phyloP scores from a whole-genome alignment of 2,888 invertebrate species.

The Limenitis camilla region DNA sequence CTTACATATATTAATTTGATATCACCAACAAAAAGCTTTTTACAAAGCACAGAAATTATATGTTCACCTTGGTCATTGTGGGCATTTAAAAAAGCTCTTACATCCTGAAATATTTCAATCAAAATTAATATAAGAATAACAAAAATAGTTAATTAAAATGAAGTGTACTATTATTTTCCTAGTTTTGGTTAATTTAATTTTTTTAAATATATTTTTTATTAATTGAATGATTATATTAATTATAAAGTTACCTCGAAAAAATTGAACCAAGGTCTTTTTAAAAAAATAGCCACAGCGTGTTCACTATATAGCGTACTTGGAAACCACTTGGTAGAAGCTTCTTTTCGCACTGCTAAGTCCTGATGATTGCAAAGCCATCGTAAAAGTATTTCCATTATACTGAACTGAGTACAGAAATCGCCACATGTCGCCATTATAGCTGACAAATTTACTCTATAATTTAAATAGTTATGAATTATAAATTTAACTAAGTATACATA shows the following conservation, averaged over 20 bases:
- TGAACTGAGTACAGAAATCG: slow-evolving; percentile 43
- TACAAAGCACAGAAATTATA: slow-evolving; percentile 45
- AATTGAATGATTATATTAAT: too few species aligned
- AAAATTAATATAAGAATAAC: neutral
- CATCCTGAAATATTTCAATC: slow-evolving; percentile 38
- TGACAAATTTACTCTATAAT: slow-evolving; percentile 38
- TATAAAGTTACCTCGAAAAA: slow-evolving; percentile 39
- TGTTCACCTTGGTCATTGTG: slow-evolving; percentile 36
- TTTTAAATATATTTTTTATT: too few species aligned
- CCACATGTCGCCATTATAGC: slow-evolving; percentile 36
- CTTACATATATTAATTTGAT: slow-evolving; percentile 18
- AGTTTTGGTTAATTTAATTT: too few species aligned
- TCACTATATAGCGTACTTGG: slow-evolving; percentile 30
- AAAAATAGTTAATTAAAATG: too few species aligned
- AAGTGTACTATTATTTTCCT: too few species aligned
- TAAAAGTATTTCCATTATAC: slow-evolving; percentile 45
- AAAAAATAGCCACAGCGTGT: slow-evolving; percentile 37
- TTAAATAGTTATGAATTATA: too few species aligned
- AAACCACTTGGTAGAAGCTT: slow-evolving; percentile 46
- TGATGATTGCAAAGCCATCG: slow-evolving; percentile 52
- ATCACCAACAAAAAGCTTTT: slow-evolving; percentile 36
- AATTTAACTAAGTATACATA: too few species aligned
- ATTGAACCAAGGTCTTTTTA: slow-evolving; percentile 42
- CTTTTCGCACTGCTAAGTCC: slow-evolving; percentile 29
- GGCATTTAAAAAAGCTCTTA: slow-evolving; percentile 50